Conservation (phyloP, 2,888 invertebrate genomes). For the Perithous albicinctus region DNA sequence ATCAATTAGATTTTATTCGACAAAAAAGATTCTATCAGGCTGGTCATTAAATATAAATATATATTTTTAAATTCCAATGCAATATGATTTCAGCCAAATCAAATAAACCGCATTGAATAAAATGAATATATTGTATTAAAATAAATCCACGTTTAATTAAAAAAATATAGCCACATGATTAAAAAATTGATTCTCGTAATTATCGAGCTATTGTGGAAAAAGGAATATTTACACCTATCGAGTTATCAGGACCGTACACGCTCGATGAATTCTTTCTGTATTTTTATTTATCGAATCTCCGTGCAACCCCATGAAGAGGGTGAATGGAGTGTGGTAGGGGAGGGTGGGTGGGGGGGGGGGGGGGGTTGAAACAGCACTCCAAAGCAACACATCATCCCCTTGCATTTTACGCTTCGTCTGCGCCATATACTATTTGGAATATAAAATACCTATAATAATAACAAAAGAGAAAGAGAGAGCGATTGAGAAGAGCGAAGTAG, state of each 20-base stretch:
- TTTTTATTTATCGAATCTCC: slow-evolving; percentile 16
- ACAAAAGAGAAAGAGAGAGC: slow-evolving; percentile 36
- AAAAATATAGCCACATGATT: too few species aligned
- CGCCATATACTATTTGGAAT: slow-evolving; percentile 59
- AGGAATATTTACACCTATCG: slow-evolving; percentile 42
- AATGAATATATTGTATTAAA: too few species aligned
- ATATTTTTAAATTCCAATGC: too few species aligned
- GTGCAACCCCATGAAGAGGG: neutral
- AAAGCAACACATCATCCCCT: slow-evolving; percentile 69
- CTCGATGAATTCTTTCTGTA: slow-evolving; percentile 53
- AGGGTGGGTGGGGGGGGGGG: neutral
- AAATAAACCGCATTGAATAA: too few species aligned
- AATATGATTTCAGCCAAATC: too few species aligned
- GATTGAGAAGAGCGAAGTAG: slow-evolving; percentile 23
- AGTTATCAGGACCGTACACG: slow-evolving; percentile 60
- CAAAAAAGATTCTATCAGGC: too few species aligned
- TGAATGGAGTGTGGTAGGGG: too few species aligned
- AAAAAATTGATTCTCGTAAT: neutral
- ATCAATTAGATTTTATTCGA: too few species aligned
- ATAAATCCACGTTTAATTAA: too few species aligned
- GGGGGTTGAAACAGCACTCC: slow-evolving; percentile 48
- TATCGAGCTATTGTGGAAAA: slow-evolving; percentile 16
- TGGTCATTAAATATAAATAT: too few species aligned
- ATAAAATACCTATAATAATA: slow-evolving; percentile 65
- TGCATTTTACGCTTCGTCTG: slow-evolving; percentile 74